These are phyloP conservation scores for Agrilus planipennis DNA, from an alignment of 1,140 invertebrate species.

Conservation along the genomic window DNA sequence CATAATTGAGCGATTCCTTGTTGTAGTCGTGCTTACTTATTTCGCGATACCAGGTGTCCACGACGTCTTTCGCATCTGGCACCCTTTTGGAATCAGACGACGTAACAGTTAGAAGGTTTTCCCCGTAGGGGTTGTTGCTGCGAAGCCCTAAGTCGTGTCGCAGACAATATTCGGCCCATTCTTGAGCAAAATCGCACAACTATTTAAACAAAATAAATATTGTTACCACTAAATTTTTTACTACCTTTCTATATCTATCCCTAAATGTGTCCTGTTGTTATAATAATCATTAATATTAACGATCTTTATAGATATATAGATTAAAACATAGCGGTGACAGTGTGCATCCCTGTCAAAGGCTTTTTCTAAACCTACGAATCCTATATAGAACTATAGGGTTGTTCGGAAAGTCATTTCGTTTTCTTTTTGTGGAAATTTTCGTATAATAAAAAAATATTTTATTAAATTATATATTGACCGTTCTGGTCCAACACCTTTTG, in stretches of 20 bases:
- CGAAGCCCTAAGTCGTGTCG: slow-evolving; percentile 50
- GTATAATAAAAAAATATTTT: no score
- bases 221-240: background rate
- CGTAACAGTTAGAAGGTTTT: slow-evolving; percentile 52
- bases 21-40: slow-evolving; percentile 49
- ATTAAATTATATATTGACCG: no score
- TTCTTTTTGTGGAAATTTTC: no score
- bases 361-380: no score
- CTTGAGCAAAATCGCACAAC: slow-evolving; percentile 43
- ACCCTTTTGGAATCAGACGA: slow-evolving; percentile 52
- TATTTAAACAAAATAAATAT: slow-evolving; percentile 21
- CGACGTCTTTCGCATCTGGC: slow-evolving; percentile 49
- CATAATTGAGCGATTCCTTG: slow-evolving; percentile 45
- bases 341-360: no score
- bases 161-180: slow-evolving; percentile 68
- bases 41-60: slow-evolving; percentile 59
- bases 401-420: no score
- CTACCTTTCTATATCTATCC: background rate
- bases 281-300: slow-evolving; percentile 5
- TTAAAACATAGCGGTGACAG: no score
- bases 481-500: no score
- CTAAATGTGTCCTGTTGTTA: background rate
- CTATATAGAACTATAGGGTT: no score
- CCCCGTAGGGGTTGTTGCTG: slow-evolving; percentile 42
- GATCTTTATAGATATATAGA: no score